Evolutionary conservation across 2,113 vertebrate genomes (phyloP).

Genomic region (Chascanopsetta lugubris): DNA sequence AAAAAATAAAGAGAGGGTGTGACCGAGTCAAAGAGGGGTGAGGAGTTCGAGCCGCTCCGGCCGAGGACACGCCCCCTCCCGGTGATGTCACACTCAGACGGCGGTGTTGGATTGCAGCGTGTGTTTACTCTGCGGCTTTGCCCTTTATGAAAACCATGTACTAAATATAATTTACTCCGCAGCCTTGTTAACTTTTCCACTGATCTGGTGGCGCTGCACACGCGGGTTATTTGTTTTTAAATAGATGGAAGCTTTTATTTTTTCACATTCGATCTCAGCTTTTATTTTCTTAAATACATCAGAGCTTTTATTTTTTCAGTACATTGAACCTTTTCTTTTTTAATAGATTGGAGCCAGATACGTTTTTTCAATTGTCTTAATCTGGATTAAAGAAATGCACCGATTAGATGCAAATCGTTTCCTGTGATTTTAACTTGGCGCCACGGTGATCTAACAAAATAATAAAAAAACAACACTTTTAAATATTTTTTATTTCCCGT

Average conservation of each 20-base stretch:
- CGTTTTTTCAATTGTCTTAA: conserved; percentile 32
- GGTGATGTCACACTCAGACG: conserved; percentile 64
- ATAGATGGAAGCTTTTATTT: too few relatives aligned
- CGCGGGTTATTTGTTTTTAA: conserved; percentile 34
- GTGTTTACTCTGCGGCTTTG: conserved; percentile 67
- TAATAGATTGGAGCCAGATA: conserved; percentile 45
- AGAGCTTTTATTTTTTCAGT: too few relatives aligned
- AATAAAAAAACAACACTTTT: conserved; percentile 1
- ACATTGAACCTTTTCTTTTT: too few relatives aligned
- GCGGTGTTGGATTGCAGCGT: conserved; percentile 54
- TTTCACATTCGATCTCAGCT: too few relatives aligned
- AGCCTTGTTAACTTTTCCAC: conserved; percentile 62
- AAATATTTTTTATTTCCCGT: too few relatives aligned
- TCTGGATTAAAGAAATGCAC: conserved; percentile 32
- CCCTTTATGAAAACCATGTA: conserved; percentile 57
- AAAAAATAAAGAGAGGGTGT: conserved; percentile 38
- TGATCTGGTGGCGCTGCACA: conserved; percentile 35
- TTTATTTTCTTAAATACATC: too few relatives aligned
- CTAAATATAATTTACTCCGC: conserved; percentile 68
- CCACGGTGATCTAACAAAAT: conserved; percentile 1
- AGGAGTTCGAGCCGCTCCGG: conserved; percentile 63
- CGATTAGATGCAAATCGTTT: conserved; percentile 28
- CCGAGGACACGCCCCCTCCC: conserved; percentile 36
- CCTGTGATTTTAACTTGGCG: conserved; percentile 26
- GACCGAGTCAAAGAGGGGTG: conserved; percentile 66